Percentiles rank a stretch among this genome's conserved stretches.
These are phyloP conservation scores for Beris morrisii DNA, from an alignment of 2,888 invertebrate species.

Conservation along the genomic window DNA sequence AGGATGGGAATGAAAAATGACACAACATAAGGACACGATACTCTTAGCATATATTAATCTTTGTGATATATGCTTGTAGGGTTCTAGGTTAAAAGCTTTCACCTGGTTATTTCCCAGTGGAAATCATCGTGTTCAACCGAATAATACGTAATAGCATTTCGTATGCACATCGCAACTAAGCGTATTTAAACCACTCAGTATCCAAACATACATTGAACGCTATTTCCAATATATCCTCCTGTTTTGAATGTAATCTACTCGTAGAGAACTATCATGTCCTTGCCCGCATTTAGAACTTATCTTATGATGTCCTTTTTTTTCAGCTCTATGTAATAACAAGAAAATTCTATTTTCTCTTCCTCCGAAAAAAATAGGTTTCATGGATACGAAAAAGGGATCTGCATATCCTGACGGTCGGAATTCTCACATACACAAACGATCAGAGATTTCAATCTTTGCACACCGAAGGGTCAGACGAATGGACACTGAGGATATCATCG, in stretches of 20 bases:
- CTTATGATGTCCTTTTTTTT: neutral
- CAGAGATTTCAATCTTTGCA: conserved; percentile 71
- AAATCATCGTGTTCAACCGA: conserved; percentile 11
- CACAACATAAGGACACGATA: conserved; percentile 6
- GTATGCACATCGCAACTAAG: conserved; percentile 8
- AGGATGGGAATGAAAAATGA: conserved; percentile 14
- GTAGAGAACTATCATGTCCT: conserved; percentile 5
- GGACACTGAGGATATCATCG: conserved; percentile 69
- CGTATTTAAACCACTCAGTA: conserved; percentile 18
- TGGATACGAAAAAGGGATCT: conserved; percentile 82
- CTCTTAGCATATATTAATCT: neutral
- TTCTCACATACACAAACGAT: conserved; percentile 71
- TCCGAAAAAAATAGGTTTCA: conserved; percentile 63
- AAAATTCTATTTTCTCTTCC: conserved; percentile 16
- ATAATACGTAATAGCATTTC: conserved; percentile 10
- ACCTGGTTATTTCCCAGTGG: conserved; percentile 14
- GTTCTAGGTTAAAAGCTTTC: conserved; percentile 16
- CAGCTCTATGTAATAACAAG: neutral
- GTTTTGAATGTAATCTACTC: neutral
- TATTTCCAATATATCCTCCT: neutral
- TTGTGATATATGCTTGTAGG: neutral
- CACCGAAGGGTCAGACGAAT: conserved; percentile 70
- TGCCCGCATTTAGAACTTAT: conserved; percentile 4
- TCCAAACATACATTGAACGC: neutral
- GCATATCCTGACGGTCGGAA: conserved; percentile 73